Percentiles rank a stretch among this genome's conserved stretches.
Evolutionary conservation across 92 coral and sea anemone genomes (phyloP).

Genomic region (Pocillopora meandrina): DNA sequence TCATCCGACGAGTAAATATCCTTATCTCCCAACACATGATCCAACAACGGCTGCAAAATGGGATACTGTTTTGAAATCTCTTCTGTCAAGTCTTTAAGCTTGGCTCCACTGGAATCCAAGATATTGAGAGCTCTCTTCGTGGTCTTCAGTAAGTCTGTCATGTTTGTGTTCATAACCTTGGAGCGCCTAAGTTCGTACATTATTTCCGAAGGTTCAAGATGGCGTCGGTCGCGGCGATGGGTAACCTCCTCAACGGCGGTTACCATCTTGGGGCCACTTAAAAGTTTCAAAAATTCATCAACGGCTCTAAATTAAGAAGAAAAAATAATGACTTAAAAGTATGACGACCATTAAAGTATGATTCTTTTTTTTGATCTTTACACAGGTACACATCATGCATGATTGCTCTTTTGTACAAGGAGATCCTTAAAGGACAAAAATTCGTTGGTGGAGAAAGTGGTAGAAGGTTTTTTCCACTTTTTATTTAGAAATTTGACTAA

Average conservation of each 20-base stretch:
- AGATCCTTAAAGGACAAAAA: no score
- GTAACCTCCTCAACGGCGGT: constrained; percentile 35
- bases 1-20: constrained; percentile 10
- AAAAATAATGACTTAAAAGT: neutral
- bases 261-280: constrained; percentile 53
- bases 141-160: constrained; percentile 28
- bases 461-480: no score
- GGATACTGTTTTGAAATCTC: constrained; percentile 27
- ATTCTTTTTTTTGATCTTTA: neutral
- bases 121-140: constrained; percentile 47
- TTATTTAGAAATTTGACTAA: no score
- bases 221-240: constrained; percentile 30
- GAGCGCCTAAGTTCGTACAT: constrained; percentile 14
- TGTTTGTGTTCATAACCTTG: constrained; percentile 22
- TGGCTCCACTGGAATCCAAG: constrained; percentile 44
- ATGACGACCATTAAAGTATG: neutral
- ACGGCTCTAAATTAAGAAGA: constrained; percentile 22
- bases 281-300: constrained; percentile 51
- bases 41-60: constrained; percentile 33
- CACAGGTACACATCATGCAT: neutral
- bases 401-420: no score
- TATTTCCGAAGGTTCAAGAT: neutral
- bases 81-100: constrained; percentile 35
- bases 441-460: no score
- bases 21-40: constrained; percentile 37